phyloP scores from a whole-genome alignment of 2,113 vertebrate species.

The Labeo catla region DNA sequence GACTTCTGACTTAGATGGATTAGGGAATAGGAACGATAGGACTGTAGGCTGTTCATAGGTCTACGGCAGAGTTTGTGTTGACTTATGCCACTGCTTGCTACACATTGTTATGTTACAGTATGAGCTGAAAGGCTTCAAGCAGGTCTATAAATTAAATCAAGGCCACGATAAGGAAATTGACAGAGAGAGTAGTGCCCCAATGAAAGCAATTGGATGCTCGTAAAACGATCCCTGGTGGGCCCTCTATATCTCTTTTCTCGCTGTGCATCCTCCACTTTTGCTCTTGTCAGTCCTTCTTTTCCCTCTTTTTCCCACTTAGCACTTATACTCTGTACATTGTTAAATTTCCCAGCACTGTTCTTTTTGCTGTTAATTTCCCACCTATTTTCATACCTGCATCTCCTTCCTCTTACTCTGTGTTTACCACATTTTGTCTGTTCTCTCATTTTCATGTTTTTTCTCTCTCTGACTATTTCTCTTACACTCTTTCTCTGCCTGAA shows the following conservation, averaged over 20 bases:
- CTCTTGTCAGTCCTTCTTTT: conserved; percentile 4
- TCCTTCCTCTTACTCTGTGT: conserved; percentile 53
- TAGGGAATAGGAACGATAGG: neutral
- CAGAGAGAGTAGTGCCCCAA: conserved; percentile 53
- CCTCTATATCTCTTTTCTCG: conserved; percentile 39
- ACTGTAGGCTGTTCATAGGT: neutral
- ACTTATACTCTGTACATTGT: neutral
- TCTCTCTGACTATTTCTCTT: conserved; percentile 35
- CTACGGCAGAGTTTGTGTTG: conserved; percentile 34
- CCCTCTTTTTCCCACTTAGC: neutral
- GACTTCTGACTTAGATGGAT: neutral
- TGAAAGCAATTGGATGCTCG: conserved; percentile 56
- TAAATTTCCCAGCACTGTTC: conserved; percentile 17
- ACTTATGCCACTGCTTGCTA: conserved; percentile 32
- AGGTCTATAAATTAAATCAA: conserved; percentile 58
- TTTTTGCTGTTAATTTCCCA: conserved; percentile 46
- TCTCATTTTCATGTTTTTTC: conserved; percentile 55
- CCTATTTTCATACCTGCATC: neutral
- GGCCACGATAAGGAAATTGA: conserved; percentile 53
- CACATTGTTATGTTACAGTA: conserved; percentile 42
- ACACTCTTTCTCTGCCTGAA: conserved; percentile 62
- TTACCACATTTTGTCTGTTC: conserved; percentile 41
- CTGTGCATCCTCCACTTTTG: conserved; percentile 6
- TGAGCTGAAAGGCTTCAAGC: conserved; percentile 51
- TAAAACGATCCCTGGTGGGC: conserved; percentile 52